These are phyloP conservation scores for Platichthys flesus DNA, from an alignment of 2,113 vertebrate species.

Conservation along the genomic window DNA sequence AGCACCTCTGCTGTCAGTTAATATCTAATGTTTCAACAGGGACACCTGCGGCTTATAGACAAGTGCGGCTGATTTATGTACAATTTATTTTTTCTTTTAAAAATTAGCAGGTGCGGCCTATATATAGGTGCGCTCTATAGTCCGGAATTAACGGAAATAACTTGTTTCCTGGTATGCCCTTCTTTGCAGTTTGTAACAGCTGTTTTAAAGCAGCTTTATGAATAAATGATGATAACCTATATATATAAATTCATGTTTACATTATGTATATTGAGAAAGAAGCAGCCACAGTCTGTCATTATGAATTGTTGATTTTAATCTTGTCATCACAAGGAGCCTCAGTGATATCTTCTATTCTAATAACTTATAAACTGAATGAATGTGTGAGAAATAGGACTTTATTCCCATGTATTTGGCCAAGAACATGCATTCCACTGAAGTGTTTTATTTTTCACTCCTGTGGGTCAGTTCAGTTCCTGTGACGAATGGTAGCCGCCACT, in stretches of 20 bases:
- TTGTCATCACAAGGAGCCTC: background rate
- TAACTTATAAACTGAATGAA: background rate
- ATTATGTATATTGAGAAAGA: too few relatives aligned
- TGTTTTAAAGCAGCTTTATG: background rate
- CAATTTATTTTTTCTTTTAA: too few relatives aligned
- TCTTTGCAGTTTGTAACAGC: too few relatives aligned
- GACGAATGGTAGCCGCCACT: slow-evolving; percentile 4
- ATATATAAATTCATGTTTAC: too few relatives aligned
- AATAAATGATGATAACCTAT: background rate
- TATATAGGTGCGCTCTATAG: too few relatives aligned
- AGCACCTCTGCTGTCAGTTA: background rate
- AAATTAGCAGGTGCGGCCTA: too few relatives aligned
- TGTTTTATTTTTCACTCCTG: background rate
- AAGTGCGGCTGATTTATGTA: too few relatives aligned
- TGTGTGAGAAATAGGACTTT: background rate
- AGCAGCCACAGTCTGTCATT: background rate
- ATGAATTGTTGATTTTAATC: background rate
- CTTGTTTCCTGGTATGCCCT: background rate
- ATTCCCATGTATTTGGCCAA: too few relatives aligned
- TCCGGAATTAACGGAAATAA: background rate
- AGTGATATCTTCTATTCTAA: background rate
- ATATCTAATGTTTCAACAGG: too few relatives aligned
- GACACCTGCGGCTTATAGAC: too few relatives aligned
- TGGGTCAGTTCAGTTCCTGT: slow-evolving; percentile 2
- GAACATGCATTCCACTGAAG: too few relatives aligned